A percentile compares a stretch with the other conserved stretches of the same genome.
Conservation (phyloP, 2,797 vertebrate species). For the Hippocampus kuda region DNA sequence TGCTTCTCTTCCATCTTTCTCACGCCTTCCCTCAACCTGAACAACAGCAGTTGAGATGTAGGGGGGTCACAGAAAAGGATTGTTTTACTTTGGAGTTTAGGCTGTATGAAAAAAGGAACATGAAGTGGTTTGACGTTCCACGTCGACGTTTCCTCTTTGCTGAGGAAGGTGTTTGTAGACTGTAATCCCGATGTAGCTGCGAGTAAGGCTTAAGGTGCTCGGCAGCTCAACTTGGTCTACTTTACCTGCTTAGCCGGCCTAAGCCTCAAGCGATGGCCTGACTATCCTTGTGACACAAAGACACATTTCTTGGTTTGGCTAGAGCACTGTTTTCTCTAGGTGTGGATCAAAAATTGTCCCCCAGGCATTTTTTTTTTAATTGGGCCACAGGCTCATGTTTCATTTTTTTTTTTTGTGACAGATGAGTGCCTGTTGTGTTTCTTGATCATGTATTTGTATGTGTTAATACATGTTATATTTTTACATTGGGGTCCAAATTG, state of each 20-base stretch:
- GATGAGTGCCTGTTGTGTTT: too few relatives aligned
- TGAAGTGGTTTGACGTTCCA: background rate
- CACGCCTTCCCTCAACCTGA: constrained; percentile 90
- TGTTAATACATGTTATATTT: too few relatives aligned
- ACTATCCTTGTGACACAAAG: constrained; percentile 26
- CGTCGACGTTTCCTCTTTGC: constrained; percentile 36
- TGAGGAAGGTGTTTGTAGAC: constrained; percentile 15
- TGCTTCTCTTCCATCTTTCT: constrained; percentile 96
- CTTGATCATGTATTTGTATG: too few relatives aligned
- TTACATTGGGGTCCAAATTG: too few relatives aligned
- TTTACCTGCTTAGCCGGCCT: constrained; percentile 59
- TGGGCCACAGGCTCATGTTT: too few relatives aligned
- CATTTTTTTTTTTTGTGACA: too few relatives aligned
- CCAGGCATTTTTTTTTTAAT: too few relatives aligned
- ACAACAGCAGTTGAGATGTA: constrained; percentile 4
- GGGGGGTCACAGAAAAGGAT: background rate
- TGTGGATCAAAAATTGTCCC: background rate
- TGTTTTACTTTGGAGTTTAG: background rate
- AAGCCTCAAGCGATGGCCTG: constrained; percentile 34
- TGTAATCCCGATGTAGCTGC: constrained; percentile 41
- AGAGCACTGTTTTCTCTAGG: background rate
- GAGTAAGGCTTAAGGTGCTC: constrained; percentile 38
- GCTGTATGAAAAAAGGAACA: background rate
- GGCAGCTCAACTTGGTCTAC: constrained; percentile 49
- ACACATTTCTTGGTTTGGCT: constrained; percentile 17